Percentiles rank a stretch among this genome's conserved stretches.
Conservation (phyloP, 2,113 vertebrate genomes). For the Microcebus murinus region DNA sequence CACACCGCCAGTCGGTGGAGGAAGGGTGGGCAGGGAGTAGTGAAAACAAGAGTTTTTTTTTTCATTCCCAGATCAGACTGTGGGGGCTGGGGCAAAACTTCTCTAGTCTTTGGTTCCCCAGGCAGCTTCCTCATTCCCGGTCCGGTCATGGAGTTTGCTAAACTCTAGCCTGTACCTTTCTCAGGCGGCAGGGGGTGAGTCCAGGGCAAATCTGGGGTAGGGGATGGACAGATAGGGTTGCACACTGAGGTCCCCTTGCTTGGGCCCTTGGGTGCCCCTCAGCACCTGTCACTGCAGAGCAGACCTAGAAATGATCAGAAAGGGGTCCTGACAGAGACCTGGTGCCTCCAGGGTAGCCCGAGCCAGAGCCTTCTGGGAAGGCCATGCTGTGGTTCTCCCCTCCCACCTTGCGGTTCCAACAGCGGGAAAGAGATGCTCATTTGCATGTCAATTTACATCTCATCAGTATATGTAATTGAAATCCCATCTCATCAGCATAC, state of each 20-base stretch:
- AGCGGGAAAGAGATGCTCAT: neutral
- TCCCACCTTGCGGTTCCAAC: neutral
- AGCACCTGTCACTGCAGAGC: neutral
- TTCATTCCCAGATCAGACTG: neutral
- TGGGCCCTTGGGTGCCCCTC: neutral
- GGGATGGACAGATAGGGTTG: neutral
- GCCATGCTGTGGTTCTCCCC: neutral
- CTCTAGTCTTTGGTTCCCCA: slow-evolving; percentile 27
- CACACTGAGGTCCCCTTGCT: neutral
- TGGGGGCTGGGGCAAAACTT: neutral
- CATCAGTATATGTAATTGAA: neutral
- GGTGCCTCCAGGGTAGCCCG: neutral
- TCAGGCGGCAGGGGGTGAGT: fast-evolving
- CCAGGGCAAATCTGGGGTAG: neutral
- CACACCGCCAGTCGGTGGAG: neutral
- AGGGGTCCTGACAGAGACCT: neutral
- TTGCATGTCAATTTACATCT: slow-evolving; percentile 6
- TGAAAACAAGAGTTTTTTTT: neutral
- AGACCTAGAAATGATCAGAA: neutral
- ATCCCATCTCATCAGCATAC: neutral
- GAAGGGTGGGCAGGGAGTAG: neutral
- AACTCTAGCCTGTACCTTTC: neutral
- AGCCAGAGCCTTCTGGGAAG: neutral
- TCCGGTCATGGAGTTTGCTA: neutral
- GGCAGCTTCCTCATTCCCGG: slow-evolving; percentile 45